A percentile compares a stretch with the other conserved stretches of the same genome.
Evolutionary conservation across 2,888 invertebrate genomes (phyloP).

Genomic region (Hipparchia sbordonii): DNA sequence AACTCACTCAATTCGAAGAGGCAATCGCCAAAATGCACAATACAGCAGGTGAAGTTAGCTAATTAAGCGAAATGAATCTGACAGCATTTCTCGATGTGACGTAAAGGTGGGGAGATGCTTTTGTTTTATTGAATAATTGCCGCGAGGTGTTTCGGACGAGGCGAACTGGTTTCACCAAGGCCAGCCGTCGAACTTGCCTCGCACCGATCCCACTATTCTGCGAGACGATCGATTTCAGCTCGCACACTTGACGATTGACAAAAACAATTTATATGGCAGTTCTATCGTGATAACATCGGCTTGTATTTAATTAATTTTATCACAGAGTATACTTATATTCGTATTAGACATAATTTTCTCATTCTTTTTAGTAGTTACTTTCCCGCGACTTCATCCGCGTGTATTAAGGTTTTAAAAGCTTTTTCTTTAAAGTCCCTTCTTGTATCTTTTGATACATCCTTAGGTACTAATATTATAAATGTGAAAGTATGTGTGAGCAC

Average conservation of each 20-base stretch:
- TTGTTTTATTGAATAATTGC: slow-evolving; percentile 83
- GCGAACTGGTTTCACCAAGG: slow-evolving; percentile 80
- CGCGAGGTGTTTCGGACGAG: slow-evolving; percentile 79
- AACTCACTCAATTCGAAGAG: not conserved
- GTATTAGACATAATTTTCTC: no score
- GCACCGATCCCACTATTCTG: slow-evolving; percentile 63
- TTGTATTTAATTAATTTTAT: slow-evolving; percentile 3
- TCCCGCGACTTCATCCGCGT: no score
- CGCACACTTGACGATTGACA: slow-evolving; percentile 46
- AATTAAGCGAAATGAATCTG: slow-evolving; percentile 65
- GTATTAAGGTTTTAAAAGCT: no score
- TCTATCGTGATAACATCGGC: not conserved
- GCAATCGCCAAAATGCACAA: not conserved
- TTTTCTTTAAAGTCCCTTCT: no score
- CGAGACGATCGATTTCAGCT: slow-evolving; percentile 54
- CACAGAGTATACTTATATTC: no score
- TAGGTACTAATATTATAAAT: no score
- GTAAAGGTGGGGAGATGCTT: slow-evolving; percentile 72
- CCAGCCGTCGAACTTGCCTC: slow-evolving; percentile 78
- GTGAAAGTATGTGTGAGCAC: no score
- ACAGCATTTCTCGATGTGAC: slow-evolving; percentile 68
- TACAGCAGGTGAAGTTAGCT: slow-evolving; percentile 49
- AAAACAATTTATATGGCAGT: slow-evolving; percentile 14
- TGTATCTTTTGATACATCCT: no score
- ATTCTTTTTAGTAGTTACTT: no score